Evolutionary conservation across 2,797 vertebrate species (phyloP), one percentile per base, ranked within the genome.

Genomic region (Cryptoblepharus egeriae): DNA sequence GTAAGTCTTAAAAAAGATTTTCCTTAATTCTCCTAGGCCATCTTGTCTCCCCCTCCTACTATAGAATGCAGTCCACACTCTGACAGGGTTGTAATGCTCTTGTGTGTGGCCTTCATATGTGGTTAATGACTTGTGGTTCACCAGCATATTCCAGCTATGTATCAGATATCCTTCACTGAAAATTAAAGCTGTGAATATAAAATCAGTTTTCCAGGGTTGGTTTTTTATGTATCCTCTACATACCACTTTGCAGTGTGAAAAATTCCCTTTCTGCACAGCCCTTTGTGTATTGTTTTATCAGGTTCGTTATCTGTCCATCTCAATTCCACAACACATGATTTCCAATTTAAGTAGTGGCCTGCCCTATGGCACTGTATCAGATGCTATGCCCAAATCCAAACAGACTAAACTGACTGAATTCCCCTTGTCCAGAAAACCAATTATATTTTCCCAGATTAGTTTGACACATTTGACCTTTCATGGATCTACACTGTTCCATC

Each of bases 401-500:
- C 49, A 82, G 52, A 45, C 73, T 42, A 42, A 65, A 81, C 79
- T 65, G 70, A 67, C 72, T 69, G n/a, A n/a, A 75, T 82, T 82
- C 69, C 73, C n/a, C 80, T 76, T 60, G 63, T 75, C 80, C 80
- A 68, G 55, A 82, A 82, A 75, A 82, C 55, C 64, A 75, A 82
- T 82, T 75, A 69, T 76, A 52, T 76, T 76, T 68, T 60, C 64
- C n/a, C 64, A 49, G 63, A 76, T 82, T 69, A 75, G 64, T 82
- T 82, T 76, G 73, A 82, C 73, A 69, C 61, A 75, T 32, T 69
- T 37, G 60, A 22, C 22, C 30, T 69, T 60, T 28, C 80, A 75
- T 49, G 16, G 37, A 61, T 64, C 64, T 68, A 13, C 32, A n/a
- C 28, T 75, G 55, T 58, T 75, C n/a, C 49, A 69, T 75, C 39